Evolutionary conservation across 1,140 invertebrate species (phyloP), one percentile per base, ranked within the genome.

Genomic region (Diorhabda carinulata): DNA sequence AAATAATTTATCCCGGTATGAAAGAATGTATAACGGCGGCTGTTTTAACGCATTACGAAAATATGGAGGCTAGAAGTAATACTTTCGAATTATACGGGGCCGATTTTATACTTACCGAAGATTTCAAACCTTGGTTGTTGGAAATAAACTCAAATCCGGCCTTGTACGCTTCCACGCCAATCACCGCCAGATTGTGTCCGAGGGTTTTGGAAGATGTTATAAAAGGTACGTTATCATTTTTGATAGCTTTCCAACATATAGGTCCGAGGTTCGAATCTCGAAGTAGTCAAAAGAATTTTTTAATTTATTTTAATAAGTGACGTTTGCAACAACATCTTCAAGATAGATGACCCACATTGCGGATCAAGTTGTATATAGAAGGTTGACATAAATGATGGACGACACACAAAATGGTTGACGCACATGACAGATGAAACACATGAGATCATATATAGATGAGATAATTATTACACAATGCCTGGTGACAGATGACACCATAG

Each of bases 141-240:
- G 95, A 98, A 83, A 96, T 97, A 70, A 97, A 97, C 82, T 93
- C 92, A 0, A 91, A 91, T 78, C 95, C 95, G 0, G 92, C 93
- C 74, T 89, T 96, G 82, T 87, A 91, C 70, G 84, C 88, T 0
- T 95, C 90, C 43, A 96, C 94, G 0, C 87, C 87, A 68, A 88
- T 97, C 5, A 97, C 94, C 0, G 87, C 91, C 8, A 84, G 88
- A 71, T 87, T 97, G 74, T 97, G 95, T 78, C 86, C 90, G 3
- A 85, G 87, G 74, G 92, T 93, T 43, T 80, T 96, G 1, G 90
- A 94, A 73, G 94, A 97, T 82, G 87, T 94, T 6, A 87, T 97
- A 59, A 96, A 95, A 90, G 93, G 92, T 94, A 78, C 66, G 57
- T 69, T 57, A 2, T 52, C n/a, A 6, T 52, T 52, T 52, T 52